Evolutionary conservation across 2,113 vertebrate genomes (phyloP).

Genomic region (Lipophrys pholis): DNA sequence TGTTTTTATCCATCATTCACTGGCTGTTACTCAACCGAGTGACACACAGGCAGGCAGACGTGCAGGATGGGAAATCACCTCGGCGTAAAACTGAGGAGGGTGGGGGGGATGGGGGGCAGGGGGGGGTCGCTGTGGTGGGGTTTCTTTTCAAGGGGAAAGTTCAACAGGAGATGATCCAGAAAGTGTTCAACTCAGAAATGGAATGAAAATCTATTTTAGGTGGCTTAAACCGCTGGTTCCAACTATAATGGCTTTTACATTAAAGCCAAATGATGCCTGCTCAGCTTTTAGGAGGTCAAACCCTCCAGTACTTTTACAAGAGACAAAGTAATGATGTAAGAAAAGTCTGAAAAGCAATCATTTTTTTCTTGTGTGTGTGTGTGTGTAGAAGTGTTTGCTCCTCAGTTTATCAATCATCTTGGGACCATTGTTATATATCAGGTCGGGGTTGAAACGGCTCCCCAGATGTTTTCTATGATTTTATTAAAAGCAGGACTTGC

Average conservation of each 20-base stretch:
- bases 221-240: neutral
- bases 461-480: neutral
- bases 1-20: conserved; percentile 62
- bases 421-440: neutral
- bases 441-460: neutral
- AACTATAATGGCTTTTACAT: neutral
- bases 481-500: neutral
- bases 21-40: conserved; percentile 51
- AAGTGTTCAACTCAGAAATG: neutral
- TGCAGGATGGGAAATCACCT: conserved; percentile 68
- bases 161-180: conserved; percentile 9
- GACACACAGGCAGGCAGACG: conserved; percentile 34
- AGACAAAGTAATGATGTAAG: neutral
- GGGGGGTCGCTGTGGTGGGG: neutral
- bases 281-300: neutral
- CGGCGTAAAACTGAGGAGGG: neutral
- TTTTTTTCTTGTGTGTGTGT: neutral
- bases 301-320: neutral
- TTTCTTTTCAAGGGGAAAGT: conserved; percentile 33
- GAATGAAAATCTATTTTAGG: neutral
- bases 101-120: conserved; percentile 10
- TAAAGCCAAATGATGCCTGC: conserved; percentile 2
- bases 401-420: neutral
- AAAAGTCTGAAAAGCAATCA: too few species aligned
- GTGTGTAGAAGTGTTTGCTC: neutral